These are phyloP conservation scores for Electrophaes corylata DNA, from an alignment of 2,888 invertebrate genomes.

Conservation along the genomic window DNA sequence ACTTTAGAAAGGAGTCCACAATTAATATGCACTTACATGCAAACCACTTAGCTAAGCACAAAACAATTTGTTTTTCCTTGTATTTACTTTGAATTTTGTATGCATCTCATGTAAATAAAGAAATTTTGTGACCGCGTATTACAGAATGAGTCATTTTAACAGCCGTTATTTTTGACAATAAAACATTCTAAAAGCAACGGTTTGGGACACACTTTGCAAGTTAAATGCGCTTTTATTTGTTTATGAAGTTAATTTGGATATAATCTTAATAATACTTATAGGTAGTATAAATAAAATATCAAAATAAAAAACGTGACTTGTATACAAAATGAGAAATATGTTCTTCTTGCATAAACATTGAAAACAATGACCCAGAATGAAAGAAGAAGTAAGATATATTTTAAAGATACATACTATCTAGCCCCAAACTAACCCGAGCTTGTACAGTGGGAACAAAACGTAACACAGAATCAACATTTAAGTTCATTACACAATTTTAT, in stretches of 20 bases:
- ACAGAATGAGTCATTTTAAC: slow-evolving; percentile 71
- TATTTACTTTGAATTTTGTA: slow-evolving; percentile 53
- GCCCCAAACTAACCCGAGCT: too few relatives aligned
- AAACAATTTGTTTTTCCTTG: slow-evolving; percentile 64
- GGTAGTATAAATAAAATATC: neutral
- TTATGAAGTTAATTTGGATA: slow-evolving; percentile 37
- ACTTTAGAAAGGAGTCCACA: slow-evolving; percentile 62
- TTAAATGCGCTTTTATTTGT: slow-evolving; percentile 48
- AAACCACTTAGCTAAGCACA: slow-evolving; percentile 55
- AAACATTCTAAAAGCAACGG: slow-evolving; percentile 58
- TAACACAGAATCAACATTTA: too few relatives aligned
- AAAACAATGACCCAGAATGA: too few relatives aligned
- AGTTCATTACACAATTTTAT: too few relatives aligned
- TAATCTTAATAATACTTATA: slow-evolving; percentile 16
- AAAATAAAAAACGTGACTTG: neutral
- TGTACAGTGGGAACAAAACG: too few relatives aligned
- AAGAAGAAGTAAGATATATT: too few relatives aligned
- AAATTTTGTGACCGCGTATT: slow-evolving; percentile 69
- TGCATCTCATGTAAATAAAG: slow-evolving; percentile 62
- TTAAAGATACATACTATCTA: too few relatives aligned
- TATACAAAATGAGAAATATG: too few relatives aligned
- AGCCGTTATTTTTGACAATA: slow-evolving; percentile 70
- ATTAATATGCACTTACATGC: slow-evolving; percentile 62
- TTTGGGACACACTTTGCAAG: slow-evolving; percentile 52
- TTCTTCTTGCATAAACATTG: too few relatives aligned